Conservation (phyloP, 2,888 invertebrate species). For the Agriopis aurantiaria region DNA sequence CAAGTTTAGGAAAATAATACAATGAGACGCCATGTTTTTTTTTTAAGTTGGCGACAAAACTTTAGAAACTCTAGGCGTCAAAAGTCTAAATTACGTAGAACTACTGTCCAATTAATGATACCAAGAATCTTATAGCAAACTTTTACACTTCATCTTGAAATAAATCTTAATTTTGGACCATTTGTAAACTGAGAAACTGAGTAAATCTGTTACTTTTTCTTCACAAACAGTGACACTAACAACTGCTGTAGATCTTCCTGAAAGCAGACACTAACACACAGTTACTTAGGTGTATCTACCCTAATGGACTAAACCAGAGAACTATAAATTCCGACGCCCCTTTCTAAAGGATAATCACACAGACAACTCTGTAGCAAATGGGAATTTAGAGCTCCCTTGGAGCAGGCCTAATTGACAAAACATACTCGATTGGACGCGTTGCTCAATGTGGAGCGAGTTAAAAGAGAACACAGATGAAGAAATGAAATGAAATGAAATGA, state of each 20-base stretch:
- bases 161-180: neutral
- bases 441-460: constrained; percentile 19
- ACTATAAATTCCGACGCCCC: constrained; percentile 78
- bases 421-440: constrained; percentile 63
- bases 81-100: no score
- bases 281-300: constrained; percentile 58
- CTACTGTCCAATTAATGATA: neutral
- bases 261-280: constrained; percentile 51
- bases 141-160: neutral
- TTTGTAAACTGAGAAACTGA: constrained; percentile 9
- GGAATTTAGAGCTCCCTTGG: constrained; percentile 74
- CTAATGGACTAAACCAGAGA: constrained; percentile 77
- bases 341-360: constrained; percentile 80
- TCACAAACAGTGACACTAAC: constrained; percentile 32
- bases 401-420: constrained; percentile 78
- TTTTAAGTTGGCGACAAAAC: no score
- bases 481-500: neutral
- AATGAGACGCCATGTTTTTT: no score
- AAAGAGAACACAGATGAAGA: neutral
- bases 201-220: constrained; percentile 35
- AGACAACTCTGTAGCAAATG: constrained; percentile 74
- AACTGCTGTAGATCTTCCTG: constrained; percentile 44
- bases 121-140: neutral
- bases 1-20: no score
- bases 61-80: no score